Conservation (phyloP, 1,140 invertebrate genomes). For the Diuraphis noxia region DNA sequence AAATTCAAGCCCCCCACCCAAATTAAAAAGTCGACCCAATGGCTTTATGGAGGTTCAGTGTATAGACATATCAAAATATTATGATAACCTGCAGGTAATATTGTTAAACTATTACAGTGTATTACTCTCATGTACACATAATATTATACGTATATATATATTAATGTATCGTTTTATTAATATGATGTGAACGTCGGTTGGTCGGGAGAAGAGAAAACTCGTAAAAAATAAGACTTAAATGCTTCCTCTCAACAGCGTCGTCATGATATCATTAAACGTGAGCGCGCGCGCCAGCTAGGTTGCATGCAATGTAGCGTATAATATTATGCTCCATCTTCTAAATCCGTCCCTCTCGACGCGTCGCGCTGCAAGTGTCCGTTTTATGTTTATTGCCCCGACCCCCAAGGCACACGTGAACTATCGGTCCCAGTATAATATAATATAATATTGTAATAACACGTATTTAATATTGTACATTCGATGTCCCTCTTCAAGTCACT, state of each 20-base stretch:
- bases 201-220: background rate
- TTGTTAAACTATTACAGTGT: no score
- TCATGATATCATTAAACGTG: background rate
- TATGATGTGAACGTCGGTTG: background rate
- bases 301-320: background rate
- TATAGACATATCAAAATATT: no score
- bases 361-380: slow-evolving; percentile 8
- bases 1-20: no score
- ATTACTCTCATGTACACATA: background rate
- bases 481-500: background rate
- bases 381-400: background rate
- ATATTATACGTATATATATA: background rate
- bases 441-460: slow-evolving; percentile 5
- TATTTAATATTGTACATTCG: slow-evolving; percentile 2
- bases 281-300: background rate
- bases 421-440: background rate
- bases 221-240: slow-evolving; percentile 21
- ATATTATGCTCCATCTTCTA: background rate
- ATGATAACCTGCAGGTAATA: no score
- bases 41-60: no score
- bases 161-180: background rate
- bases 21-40: no score
- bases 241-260: slow-evolving; percentile 7
- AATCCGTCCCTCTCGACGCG: background rate
- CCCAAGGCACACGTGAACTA: background rate